A percentile compares a stretch with the other conserved stretches of the same genome.
Conservation (phyloP, 35 echinoderm and acorn worm species). For the Stichopus chloronotus region DNA sequence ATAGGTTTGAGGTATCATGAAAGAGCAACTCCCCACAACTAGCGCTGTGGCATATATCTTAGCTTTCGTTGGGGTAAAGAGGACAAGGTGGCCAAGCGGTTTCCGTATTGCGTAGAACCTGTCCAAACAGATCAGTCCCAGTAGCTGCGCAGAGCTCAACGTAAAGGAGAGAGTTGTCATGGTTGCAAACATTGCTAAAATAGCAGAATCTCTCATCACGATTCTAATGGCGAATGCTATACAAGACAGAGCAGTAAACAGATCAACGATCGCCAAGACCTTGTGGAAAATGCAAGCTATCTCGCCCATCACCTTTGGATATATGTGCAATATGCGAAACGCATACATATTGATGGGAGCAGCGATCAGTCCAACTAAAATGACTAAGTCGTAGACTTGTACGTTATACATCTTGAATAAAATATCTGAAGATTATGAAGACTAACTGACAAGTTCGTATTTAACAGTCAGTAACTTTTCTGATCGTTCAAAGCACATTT, state of each 20-base stretch:
- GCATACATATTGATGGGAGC: neutral
- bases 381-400: neutral
- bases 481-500: no score
- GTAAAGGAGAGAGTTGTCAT: slow-evolving; percentile 14
- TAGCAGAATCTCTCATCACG: neutral
- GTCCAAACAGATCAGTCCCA: slow-evolving; percentile 14
- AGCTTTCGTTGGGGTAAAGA: slow-evolving; percentile 8
- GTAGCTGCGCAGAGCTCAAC: slow-evolving; percentile 1
- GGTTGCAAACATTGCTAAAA: neutral
- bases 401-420: no score
- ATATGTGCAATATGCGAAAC: neutral
- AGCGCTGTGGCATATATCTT: neutral
- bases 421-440: no score
- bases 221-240: neutral
- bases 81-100: neutral
- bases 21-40: neutral
- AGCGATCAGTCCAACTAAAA: neutral
- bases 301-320: neutral
- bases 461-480: no score
- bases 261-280: neutral
- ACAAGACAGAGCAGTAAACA: neutral
- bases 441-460: no score
- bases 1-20: neutral
- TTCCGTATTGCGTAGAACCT: neutral
- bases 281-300: neutral